phyloP scores from a whole-genome alignment of 2,113 vertebrate species.

The Ailuropoda melanoleuca region DNA sequence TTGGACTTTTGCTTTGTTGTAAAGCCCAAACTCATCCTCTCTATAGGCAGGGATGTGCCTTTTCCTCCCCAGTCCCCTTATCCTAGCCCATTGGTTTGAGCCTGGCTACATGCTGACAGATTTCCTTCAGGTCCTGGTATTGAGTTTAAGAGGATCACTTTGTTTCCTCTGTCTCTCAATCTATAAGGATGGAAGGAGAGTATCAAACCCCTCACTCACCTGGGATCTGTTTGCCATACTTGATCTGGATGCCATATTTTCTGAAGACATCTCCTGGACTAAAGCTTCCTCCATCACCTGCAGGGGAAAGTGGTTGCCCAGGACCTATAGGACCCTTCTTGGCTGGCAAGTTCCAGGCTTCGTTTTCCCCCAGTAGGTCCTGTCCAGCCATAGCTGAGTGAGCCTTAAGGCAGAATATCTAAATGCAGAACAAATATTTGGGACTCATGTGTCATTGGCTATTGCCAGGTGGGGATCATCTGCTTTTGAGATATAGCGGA shows the following conservation, averaged over 20 bases:
- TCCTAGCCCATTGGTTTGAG: not conserved
- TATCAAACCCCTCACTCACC: not conserved
- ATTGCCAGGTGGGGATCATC: not conserved
- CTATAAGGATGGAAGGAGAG: not conserved
- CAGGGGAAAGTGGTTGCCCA: not conserved
- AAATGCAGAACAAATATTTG: not conserved
- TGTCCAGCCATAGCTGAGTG: too few relatives aligned
- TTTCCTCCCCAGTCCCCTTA: not conserved
- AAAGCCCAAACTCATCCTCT: not conserved
- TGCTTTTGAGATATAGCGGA: not conserved
- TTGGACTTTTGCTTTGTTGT: not conserved
- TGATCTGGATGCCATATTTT: not conserved
- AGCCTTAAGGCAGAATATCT: not conserved
- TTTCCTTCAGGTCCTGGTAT: not conserved
- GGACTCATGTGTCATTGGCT: not conserved
- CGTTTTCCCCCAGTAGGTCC: accelerated
- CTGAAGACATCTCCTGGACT: not conserved
- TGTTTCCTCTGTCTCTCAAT: not conserved
- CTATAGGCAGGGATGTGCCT: accelerated
- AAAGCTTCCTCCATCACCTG: not conserved
- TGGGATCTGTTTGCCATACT: not conserved
- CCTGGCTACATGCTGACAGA: not conserved
- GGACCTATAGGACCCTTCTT: not conserved
- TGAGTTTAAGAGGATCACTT: not conserved
- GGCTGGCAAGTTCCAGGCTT: too few relatives aligned